Base-by-base conservation (phyloP, 92 coral and sea anemone species). In the Actinernus sp. region DNA sequence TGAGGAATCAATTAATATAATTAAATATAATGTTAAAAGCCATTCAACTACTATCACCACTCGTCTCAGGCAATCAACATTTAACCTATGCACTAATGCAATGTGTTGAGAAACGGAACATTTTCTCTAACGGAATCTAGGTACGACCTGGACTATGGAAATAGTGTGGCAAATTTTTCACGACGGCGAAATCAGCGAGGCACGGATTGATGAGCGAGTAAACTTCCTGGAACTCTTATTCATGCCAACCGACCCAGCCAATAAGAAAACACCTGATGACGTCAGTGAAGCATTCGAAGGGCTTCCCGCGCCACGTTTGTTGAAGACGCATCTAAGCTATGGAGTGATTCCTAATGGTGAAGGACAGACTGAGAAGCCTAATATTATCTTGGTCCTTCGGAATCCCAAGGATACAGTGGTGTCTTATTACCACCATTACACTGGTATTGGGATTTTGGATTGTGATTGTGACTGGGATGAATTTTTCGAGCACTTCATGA, bases 361-460 rank as follows among this genome's bases (percentile, higher is more conserved):
- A 2, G 46, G 37, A 2, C n/a, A n/a, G n/a, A 60, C 28, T 11
- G 41, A 63, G 12, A 50, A 40, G 36, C 65, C 70, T 26, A 29
- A 45, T 22, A 47, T 58, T 32, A 68, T 78, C 28, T 68, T 47
- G 1, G 71, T 78, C 36, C 64, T 58, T 0, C 73, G 85, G 11
- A 68, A 68, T 51, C 85, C 85, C 5, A 69, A 59, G 24, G 84
- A 78, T 24, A 64, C 58, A 14, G 72, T 26, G 11, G 78, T 78
- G 11, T 78, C 85, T 0, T 78, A 68, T 43, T 78, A 43, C 33
- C 58, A 68, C 25, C 71, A 68, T 0, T 73, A 73, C 20, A 64
- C 61, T 1, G 36, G 65, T 12, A 47, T 73, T 39, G 72, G 48
- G 2, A 58, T 67, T 26, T 51, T 65, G 37, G 49, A 49, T 16